A percentile compares a stretch with the other conserved stretches of the same genome.
phyloP scores from a whole-genome alignment of 2,113 vertebrate species.

The Gallinago jamesoni region DNA sequence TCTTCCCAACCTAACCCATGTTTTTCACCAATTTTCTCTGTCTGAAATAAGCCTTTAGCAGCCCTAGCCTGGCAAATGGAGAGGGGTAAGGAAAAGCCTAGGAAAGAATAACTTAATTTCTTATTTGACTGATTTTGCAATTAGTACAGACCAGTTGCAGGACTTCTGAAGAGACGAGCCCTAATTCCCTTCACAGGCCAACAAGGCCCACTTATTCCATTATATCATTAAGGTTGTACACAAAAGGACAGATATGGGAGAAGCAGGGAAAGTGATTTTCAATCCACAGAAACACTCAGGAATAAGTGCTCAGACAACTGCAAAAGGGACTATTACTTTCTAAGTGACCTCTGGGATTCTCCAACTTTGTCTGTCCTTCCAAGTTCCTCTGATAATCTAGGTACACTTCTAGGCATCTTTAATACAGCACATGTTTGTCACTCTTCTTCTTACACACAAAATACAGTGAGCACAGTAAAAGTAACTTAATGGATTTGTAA shows the following conservation, averaged over 20 bases:
- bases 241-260: neutral
- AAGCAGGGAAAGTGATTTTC: neutral
- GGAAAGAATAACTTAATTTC: neutral
- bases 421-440: rapidly evolving
- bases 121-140: neutral
- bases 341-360: neutral
- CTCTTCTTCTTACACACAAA: neutral
- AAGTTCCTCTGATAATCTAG: neutral
- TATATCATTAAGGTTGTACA: neutral
- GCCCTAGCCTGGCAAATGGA: neutral
- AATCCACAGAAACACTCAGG: neutral
- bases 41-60: neutral
- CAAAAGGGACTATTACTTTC: neutral
- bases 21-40: neutral
- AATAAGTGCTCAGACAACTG: neutral
- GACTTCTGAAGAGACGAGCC: neutral
- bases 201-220: neutral
- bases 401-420: neutral
- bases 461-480: neutral
- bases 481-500: neutral
- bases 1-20: neutral
- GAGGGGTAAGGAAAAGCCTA: neutral
- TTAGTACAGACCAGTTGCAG: neutral
- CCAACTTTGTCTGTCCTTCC: neutral
- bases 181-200: neutral